A percentile compares a stretch with the other conserved stretches of the same genome.
phyloP scores from a whole-genome alignment of 2,113 vertebrate genomes.

The Dasyornis broadbenti region DNA sequence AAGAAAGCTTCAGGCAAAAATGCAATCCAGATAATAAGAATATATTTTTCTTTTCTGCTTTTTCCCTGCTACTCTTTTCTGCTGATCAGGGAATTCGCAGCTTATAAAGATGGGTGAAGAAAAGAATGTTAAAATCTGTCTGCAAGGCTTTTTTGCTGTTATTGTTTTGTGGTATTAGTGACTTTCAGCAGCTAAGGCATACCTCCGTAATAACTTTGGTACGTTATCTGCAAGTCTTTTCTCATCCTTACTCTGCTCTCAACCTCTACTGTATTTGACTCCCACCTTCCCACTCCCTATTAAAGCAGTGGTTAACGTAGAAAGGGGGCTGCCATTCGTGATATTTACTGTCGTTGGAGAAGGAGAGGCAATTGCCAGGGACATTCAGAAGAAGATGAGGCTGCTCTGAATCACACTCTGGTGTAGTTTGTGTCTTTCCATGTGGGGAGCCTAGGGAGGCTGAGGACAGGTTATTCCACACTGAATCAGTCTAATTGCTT shows the following conservation, averaged over 20 bases:
- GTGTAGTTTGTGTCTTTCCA: background rate
- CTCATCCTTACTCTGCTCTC: background rate
- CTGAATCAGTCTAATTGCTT: background rate
- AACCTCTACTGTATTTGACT: background rate
- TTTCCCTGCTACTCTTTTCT: background rate
- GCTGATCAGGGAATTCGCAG: background rate
- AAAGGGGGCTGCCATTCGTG: background rate
- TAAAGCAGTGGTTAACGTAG: background rate
- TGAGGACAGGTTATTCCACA: background rate
- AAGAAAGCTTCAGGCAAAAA: conserved; percentile 61
- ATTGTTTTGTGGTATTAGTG: background rate
- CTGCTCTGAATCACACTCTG: background rate
- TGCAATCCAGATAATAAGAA: background rate
- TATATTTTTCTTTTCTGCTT: background rate
- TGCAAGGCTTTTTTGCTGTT: background rate
- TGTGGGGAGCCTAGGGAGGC: background rate
- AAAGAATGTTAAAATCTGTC: background rate
- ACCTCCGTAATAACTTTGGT: background rate
- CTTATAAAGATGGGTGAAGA: background rate
- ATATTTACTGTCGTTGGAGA: background rate
- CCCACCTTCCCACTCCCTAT: background rate
- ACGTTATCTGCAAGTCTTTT: background rate
- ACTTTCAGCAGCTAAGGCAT: background rate
- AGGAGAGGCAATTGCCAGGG: background rate
- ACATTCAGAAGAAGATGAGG: background rate